Base-by-base conservation (phyloP, 2,113 vertebrate genomes). In the Centropus bengalensis region DNA sequence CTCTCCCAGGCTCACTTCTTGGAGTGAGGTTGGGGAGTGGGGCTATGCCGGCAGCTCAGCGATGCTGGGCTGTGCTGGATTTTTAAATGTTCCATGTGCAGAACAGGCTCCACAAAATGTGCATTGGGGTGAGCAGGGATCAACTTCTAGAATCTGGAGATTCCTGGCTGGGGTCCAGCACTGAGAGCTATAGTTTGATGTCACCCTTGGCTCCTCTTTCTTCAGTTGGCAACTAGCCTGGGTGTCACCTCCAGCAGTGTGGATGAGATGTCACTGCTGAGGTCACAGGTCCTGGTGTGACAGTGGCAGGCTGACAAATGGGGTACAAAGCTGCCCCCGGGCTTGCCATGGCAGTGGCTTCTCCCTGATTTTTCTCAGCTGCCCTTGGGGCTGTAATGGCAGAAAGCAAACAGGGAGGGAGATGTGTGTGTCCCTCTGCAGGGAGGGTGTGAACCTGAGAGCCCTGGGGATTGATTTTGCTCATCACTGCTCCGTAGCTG, bases 121-220 rank as follows among this genome's bases (percentile, higher is more conserved):
- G 68, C 3, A 8, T 30, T 73, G 13, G 47, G 32, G 17, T 3
- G 23, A 69, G 32, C 12, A 1, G 45, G 51, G 60, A n/a, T 62
- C 56, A 10, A 10, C 9, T 24, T 8, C 27, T 11, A 44, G 16
- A 2, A 5, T 56, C 32, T 51, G 0, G 0, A 49, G 23, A 26
- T n/a, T 91, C 33, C 26, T 0, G 1, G 19, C 3, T 42, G 5
- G 22, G 20, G 1, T 1, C 28, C 30, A 55, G 69, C 74, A 2
- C 64, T 4, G 2, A 21, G n/a, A 62, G n/a, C 45, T 2, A 3
- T 62, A 58, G 47, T 5, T 17, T 17, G 38, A 26, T 55, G 71
- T 22, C 3, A 2, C 66, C 52, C 47, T 81, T 3, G 0, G 38
- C 28, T 71, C 28, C 30, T 18, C n/a, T 80, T 49, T 1, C 3